Evolutionary conservation across 1,140 invertebrate genomes (phyloP).

Genomic region (Rhynchophorus ferrugineus): DNA sequence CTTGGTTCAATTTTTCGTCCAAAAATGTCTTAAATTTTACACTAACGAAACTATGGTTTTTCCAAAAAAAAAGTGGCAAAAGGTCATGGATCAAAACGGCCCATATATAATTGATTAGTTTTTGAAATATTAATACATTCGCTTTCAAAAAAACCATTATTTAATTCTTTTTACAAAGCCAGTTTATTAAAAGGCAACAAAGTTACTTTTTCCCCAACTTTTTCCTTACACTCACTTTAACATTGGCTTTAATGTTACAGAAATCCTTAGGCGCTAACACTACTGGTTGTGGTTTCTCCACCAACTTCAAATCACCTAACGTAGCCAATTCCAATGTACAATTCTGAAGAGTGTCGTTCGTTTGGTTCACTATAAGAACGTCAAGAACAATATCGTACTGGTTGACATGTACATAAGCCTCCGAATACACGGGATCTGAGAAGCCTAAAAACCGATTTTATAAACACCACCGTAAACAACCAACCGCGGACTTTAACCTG

Average conservation of each 20-base stretch:
- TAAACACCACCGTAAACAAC: slow-evolving; percentile 44
- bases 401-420: slow-evolving; percentile 98
- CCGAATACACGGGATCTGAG: slow-evolving; percentile 97
- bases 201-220: too few species aligned
- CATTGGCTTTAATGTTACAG: slow-evolving; percentile 95
- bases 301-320: slow-evolving; percentile 93
- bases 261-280: slow-evolving; percentile 95
- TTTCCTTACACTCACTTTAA: slow-evolving; percentile 67
- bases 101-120: too few species aligned
- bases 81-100: too few species aligned
- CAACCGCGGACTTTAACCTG: slow-evolving; percentile 45
- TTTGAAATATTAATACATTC: too few species aligned
- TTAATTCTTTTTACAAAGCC: too few species aligned
- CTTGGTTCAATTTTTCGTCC: too few species aligned
- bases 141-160: too few species aligned
- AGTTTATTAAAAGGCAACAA: too few species aligned
- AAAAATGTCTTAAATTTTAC: too few species aligned
- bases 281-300: slow-evolving; percentile 93
- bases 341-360: slow-evolving; percentile 94
- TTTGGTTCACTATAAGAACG: slow-evolving; percentile 97
- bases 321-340: slow-evolving; percentile 96
- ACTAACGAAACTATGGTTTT: too few species aligned
- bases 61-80: too few species aligned
- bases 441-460: slow-evolving; percentile 51
- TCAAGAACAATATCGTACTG: slow-evolving; percentile 98